These are phyloP conservation scores for Elegia similella DNA, from an alignment of 2,888 invertebrate genomes.

Conservation along the genomic window DNA sequence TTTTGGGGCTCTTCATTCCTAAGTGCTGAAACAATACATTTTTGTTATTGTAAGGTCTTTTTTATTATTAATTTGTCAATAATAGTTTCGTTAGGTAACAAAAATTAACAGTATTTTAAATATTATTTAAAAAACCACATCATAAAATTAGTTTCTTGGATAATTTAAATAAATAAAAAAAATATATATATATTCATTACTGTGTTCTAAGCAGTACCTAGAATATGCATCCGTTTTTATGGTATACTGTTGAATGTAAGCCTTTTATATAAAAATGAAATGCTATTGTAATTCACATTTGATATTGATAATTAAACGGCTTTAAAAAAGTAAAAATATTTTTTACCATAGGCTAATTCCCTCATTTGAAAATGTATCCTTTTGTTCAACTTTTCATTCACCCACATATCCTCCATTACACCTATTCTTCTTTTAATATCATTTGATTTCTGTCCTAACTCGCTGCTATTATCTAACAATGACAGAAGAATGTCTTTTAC, in stretches of 20 bases:
- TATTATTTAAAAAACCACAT: too few relatives aligned
- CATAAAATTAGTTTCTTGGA: too few relatives aligned
- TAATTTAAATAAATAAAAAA: too few relatives aligned
- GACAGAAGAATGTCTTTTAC: conserved; percentile 55
- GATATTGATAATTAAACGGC: too few relatives aligned
- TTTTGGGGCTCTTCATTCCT: conserved; percentile 62
- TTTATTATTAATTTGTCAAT: not conserved
- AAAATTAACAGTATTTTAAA: too few relatives aligned
- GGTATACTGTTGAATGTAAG: too few relatives aligned
- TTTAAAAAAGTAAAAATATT: not conserved
- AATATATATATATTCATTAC: too few relatives aligned
- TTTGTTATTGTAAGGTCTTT: not conserved
- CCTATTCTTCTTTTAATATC: conserved; percentile 79
- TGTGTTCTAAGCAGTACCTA: too few relatives aligned
- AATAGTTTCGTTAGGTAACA: too few relatives aligned
- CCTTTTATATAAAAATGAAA: too few relatives aligned
- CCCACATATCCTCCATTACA: conserved; percentile 82
- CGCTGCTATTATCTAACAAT: conserved; percentile 58
- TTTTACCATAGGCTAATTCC: conserved; percentile 78
- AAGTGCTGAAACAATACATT: conserved; percentile 66
- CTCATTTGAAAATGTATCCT: conserved; percentile 71
- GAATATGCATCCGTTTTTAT: too few relatives aligned
- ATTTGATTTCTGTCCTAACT: conserved; percentile 65
- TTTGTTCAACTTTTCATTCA: conserved; percentile 74
- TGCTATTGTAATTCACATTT: too few relatives aligned